Evolutionary conservation across 2,888 invertebrate genomes (phyloP).

Genomic region (Sphaerophoria taeniata): DNA sequence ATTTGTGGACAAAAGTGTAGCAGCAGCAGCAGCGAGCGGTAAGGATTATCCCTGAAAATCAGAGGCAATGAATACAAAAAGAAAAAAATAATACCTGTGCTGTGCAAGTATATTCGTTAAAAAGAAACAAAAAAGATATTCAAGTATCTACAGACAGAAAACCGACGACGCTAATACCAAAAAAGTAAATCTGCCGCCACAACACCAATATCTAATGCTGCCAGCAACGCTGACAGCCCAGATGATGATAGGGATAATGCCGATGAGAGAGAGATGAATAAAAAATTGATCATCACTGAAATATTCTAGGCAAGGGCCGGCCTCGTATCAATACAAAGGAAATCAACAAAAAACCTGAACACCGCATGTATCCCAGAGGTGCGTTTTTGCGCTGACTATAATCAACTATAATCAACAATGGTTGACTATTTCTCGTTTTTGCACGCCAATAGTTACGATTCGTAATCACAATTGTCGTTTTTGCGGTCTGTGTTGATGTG

Average conservation of each 20-base stretch:
- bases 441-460: no score
- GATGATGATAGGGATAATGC: slow-evolving; percentile 66
- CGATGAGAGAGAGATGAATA: slow-evolving; percentile 47
- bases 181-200: slow-evolving; percentile 68
- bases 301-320: background rate
- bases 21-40: slow-evolving; percentile 51
- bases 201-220: slow-evolving; percentile 20
- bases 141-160: slow-evolving; percentile 32
- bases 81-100: slow-evolving; percentile 6
- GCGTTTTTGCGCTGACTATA: no score
- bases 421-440: no score
- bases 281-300: slow-evolving; percentile 45
- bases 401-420: no score
- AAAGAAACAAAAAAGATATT: background rate
- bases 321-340: slow-evolving; percentile 21
- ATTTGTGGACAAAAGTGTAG: slow-evolving; percentile 20
- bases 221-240: slow-evolving; percentile 49
- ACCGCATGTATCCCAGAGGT: no score
- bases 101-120: slow-evolving; percentile 3
- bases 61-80: slow-evolving; percentile 46
- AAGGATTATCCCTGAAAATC: slow-evolving; percentile 59
- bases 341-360: background rate
- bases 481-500: no score
- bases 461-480: no score
- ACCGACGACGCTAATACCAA: slow-evolving; percentile 56